Evolutionary conservation across 1,140 invertebrate genomes (phyloP), one percentile per base, ranked within the genome.

Genomic region (Proctacanthus coquilletti): DNA sequence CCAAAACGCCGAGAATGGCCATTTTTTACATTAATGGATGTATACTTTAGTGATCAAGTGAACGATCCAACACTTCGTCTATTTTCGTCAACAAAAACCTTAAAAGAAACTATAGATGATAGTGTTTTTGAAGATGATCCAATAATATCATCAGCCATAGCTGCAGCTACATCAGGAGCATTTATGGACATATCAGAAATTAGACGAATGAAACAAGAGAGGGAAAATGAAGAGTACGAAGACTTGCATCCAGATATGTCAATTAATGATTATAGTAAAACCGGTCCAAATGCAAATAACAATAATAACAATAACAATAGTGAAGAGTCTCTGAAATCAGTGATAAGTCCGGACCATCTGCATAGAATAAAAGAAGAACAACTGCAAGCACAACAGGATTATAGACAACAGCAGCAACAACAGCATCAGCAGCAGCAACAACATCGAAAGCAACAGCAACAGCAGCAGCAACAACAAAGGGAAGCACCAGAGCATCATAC

Each of bases 1-100:
- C 57, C 57, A 2, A 60, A 60, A 48, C 44, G 57, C 0, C 54
- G 57, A n/a, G 57, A 60, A 34, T 60, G 57, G 57, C 57, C 57
- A 5, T 60, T 60, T 38, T 60, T 60, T 43, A 60, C 52, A 18
- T 41, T 60, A 29, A 60, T 60, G 57, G 57, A 60, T 31, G 56
- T 60, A 2, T 60, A 60, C 29, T 60, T 60, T 38, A 60, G 57
- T 41, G 57, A 60, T 37, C 57, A 60, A 45, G 57, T 60, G 1
- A 60, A 60, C 36, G 57, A 60, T 50, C 57, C 57, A 15, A 58
- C 57, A 36, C 34, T 60, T 35, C 46, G 57, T 6, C 45, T 60
- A 19, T 60, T 60, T 40, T 60, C 57, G 11, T 60, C 57, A 21
- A 60, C 57, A 1, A 60, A 60, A 46, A 60, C 56, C 3, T 43